phyloP scores from a whole-genome alignment of 2,888 invertebrate species.

The Limnephilus lunatus region DNA sequence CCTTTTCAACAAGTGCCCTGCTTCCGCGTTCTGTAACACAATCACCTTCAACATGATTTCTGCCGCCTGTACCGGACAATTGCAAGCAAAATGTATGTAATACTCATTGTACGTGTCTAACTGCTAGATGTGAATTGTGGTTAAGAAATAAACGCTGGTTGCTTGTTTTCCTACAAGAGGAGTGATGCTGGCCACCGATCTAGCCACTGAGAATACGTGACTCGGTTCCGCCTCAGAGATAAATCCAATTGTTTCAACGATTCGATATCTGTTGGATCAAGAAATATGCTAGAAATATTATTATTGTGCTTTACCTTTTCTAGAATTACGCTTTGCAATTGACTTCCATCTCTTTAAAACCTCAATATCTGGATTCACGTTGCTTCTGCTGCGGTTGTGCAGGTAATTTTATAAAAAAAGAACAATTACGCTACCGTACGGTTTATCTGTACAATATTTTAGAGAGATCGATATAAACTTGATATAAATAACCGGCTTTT shows the following conservation, averaged over 20 bases:
- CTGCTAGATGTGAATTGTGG: slow-evolving; percentile 52
- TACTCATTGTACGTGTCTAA: slow-evolving; percentile 56
- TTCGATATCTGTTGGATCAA: slow-evolving; percentile 29
- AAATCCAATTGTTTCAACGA: slow-evolving; percentile 35
- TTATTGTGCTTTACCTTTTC: not conserved
- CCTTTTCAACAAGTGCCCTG: not conserved
- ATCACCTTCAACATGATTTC: slow-evolving; percentile 45
- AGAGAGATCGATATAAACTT: not conserved
- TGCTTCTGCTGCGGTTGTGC: not conserved
- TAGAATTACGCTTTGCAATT: not conserved
- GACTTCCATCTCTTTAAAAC: not conserved
- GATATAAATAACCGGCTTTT: not conserved
- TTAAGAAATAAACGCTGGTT: slow-evolving; percentile 46
- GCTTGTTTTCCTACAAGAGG: slow-evolving; percentile 43
- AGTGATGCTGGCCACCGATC: not conserved
- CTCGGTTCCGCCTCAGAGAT: slow-evolving; percentile 28
- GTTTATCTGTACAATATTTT: not conserved
- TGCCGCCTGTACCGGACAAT: slow-evolving; percentile 47
- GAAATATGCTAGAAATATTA: not conserved
- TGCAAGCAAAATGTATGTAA: slow-evolving; percentile 54
- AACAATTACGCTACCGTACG: slow-evolving; percentile 39
- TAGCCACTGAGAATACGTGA: slow-evolving; percentile 34
- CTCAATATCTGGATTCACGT: not conserved
- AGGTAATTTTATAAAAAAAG: slow-evolving; percentile 11
- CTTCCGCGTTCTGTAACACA: slow-evolving; percentile 29